Conservation (phyloP, 2,113 vertebrate species). For the Notiomystis cincta region DNA sequence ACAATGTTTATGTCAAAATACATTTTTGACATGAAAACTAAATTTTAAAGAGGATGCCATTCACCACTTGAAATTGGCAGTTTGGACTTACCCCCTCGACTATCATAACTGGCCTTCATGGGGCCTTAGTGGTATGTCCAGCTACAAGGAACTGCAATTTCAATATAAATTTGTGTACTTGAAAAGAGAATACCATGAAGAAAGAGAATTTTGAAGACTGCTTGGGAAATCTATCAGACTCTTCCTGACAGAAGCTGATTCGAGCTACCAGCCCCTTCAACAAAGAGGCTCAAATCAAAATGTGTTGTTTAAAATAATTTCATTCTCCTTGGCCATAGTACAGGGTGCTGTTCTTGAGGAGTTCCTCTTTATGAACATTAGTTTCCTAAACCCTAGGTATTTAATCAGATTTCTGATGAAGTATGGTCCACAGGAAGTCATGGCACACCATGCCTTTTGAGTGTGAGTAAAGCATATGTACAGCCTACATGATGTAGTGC, state of each 20-base stretch:
- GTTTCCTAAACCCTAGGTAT: neutral
- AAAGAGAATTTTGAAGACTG: neutral
- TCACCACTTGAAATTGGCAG: neutral
- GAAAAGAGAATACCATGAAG: neutral
- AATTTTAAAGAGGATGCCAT: neutral
- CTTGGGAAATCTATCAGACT: neutral
- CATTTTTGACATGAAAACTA: neutral
- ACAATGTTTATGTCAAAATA: neutral
- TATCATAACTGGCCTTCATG: neutral
- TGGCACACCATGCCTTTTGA: neutral
- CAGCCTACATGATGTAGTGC: neutral
- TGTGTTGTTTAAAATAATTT: neutral
- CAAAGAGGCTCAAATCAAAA: neutral
- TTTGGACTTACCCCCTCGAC: neutral
- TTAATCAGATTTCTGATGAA: neutral
- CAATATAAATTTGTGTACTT: neutral
- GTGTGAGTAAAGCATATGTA: neutral
- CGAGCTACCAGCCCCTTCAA: neutral
- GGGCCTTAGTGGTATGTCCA: neutral
- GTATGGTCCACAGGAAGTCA: neutral
- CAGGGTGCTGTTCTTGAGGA: neutral
- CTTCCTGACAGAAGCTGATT: neutral
- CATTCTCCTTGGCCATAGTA: neutral
- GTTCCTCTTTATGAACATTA: neutral
- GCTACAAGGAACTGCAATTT: neutral